Percentiles rank a stretch among this genome's conserved stretches.
Evolutionary conservation across 2,113 vertebrate species (phyloP).

Genomic region (Bucco capensis): DNA sequence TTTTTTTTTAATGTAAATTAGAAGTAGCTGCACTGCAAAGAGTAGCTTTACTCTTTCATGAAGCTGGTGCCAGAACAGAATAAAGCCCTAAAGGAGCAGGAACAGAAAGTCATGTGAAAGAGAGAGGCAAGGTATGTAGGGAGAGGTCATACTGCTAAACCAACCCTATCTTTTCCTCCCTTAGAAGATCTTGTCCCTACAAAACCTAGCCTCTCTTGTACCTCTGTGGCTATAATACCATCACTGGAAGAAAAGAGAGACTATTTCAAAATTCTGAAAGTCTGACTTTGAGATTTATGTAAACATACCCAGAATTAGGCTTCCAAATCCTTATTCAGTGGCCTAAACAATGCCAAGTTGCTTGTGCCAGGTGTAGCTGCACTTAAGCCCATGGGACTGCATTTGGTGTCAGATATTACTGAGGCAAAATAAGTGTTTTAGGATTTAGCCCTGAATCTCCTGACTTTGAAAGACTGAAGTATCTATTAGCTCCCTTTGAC

Average conservation of each 20-base stretch:
- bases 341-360: not conserved
- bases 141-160: not conserved
- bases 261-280: not conserved
- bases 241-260: not conserved
- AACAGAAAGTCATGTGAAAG: not conserved
- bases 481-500: not conserved
- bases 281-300: not conserved
- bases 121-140: not conserved
- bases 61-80: not conserved
- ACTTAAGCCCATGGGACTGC: not conserved
- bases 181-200: not conserved
- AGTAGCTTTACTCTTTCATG: not conserved
- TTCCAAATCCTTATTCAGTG: not conserved
- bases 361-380: not conserved
- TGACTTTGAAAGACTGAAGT: not conserved
- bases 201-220: not conserved
- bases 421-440: not conserved
- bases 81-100: not conserved
- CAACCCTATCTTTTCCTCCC: not conserved
- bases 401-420: not conserved
- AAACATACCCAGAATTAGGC: not conserved
- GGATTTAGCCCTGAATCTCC: not conserved
- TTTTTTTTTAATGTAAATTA: not conserved
- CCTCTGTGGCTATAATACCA: not conserved
- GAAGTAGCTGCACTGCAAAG: not conserved